These are phyloP conservation scores for Lampris incognitus DNA, from an alignment of 2,113 vertebrate species.

Conservation along the genomic window DNA sequence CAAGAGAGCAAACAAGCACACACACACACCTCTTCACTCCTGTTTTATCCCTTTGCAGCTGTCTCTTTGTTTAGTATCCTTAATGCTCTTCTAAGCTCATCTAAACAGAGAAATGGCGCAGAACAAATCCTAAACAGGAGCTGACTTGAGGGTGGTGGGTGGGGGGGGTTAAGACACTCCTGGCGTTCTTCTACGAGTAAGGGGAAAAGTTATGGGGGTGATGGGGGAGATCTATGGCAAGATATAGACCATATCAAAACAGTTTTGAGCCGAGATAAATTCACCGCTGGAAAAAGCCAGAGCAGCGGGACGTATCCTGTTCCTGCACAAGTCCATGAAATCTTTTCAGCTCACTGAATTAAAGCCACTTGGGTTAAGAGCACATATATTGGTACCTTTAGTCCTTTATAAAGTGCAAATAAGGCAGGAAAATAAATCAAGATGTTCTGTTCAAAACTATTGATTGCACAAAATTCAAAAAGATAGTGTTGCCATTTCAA, in stretches of 20 bases:
- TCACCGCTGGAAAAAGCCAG: no score
- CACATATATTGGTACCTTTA: no score
- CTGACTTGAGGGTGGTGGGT: conserved; percentile 57
- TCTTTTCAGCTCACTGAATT: no score
- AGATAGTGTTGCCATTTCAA: no score
- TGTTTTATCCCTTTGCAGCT: conserved; percentile 47
- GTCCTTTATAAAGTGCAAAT: no score
- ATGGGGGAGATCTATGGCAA: background rate
- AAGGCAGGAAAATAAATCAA: no score
- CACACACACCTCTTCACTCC: conserved; percentile 40
- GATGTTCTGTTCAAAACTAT: no score
- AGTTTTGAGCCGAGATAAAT: no score
- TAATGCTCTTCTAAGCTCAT: conserved; percentile 76
- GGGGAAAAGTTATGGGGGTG: background rate
- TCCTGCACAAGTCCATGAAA: no score
- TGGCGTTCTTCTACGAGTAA: conserved; percentile 23
- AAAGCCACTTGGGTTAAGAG: no score
- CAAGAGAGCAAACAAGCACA: background rate
- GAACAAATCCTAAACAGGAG: conserved; percentile 80
- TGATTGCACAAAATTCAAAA: no score
- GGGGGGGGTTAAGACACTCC: conserved; percentile 70
- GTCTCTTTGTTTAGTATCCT: conserved; percentile 71
- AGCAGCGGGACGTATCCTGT: no score
- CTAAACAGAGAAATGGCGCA: conserved; percentile 80
- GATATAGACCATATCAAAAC: background rate